Evolutionary conservation across 2,797 vertebrate species (phyloP), one percentile per base, ranked within the genome.

Genomic region (Aselliscus stoliczkanus): DNA sequence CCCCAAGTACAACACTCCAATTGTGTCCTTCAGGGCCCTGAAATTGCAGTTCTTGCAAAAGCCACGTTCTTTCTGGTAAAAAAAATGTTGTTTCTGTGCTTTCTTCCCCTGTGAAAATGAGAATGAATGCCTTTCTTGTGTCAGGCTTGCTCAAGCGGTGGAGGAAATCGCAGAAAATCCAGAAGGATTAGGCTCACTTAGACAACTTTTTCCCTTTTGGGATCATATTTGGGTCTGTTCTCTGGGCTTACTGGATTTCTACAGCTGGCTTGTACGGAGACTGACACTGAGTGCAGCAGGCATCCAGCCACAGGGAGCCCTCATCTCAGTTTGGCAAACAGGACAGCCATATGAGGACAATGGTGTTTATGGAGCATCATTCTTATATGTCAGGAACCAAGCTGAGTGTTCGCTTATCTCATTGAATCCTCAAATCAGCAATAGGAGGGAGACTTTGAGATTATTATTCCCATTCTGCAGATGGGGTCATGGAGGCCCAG

Each of bases 21-120:
- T 94, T 97, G 93, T 39, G 29, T 65, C 79, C 17, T 77, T 56
- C 31, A 44, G 94, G 82, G 90, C 96, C 97, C 90, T 95, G 52
- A 39, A 11, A 21, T 39, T 10, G 54, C 72, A 34, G 0, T 11
- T 94, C 72, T 29, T 65, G 93, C 17, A 1, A n/a, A 95, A 96
- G 84, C 29, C n/a, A 4, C 42, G 37, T 92, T 94, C 91, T 90
- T 97, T 97, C 91, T 95, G 31, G 95, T 54, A 7, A 29, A 39
- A 42, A n/a, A 21, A 23, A 14, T 56, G 23, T 94, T 94, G 76
- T 77, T 92, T 82, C 97, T 81, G 56, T 93, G 95, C 58, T 58
- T 95, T 85, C 4, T 72, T 88, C 13, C 88, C n/a, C 17, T 9
- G 8, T 62, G 42, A 88, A 13, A 50, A 27, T 34, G 69, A 52